phyloP scores from a whole-genome alignment of 2,113 vertebrate species.

The Catharus minimus region DNA sequence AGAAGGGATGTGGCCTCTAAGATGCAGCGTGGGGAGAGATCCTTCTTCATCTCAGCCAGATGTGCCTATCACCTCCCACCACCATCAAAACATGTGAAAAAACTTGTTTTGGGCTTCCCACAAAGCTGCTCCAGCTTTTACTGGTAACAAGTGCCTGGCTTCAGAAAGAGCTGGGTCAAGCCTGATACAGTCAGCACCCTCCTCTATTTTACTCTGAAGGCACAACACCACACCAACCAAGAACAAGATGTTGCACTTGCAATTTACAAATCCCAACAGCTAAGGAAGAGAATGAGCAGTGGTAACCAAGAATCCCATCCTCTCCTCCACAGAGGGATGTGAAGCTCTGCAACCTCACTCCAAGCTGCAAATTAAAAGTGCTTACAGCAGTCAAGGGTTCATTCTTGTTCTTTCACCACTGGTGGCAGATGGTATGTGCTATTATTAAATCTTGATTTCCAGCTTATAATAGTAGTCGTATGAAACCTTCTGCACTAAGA shows the following conservation, averaged over 20 bases:
- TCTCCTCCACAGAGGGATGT: neutral
- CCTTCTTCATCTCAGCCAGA: neutral
- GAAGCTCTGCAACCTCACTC: neutral
- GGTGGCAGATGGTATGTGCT: neutral
- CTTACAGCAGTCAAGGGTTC: neutral
- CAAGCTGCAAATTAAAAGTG: neutral
- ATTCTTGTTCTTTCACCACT: neutral
- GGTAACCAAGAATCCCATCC: neutral
- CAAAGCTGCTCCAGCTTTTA: neutral
- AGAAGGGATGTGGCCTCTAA: neutral
- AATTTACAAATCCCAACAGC: neutral
- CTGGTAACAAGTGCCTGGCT: neutral
- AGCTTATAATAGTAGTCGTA: neutral
- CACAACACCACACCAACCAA: neutral
- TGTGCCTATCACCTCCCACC: neutral
- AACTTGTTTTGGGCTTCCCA: neutral
- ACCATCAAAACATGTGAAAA: neutral
- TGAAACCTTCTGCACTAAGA: neutral
- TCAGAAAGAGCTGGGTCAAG: neutral
- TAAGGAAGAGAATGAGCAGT: neutral
- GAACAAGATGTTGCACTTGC: neutral
- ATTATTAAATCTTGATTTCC: conserved; percentile 32
- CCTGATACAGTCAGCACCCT: neutral
- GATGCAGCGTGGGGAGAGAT: fast-evolving
- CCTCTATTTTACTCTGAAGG: neutral